Evolutionary conservation across 2,888 invertebrate genomes (phyloP).

Genomic region (Amphipyra tragopoginis): DNA sequence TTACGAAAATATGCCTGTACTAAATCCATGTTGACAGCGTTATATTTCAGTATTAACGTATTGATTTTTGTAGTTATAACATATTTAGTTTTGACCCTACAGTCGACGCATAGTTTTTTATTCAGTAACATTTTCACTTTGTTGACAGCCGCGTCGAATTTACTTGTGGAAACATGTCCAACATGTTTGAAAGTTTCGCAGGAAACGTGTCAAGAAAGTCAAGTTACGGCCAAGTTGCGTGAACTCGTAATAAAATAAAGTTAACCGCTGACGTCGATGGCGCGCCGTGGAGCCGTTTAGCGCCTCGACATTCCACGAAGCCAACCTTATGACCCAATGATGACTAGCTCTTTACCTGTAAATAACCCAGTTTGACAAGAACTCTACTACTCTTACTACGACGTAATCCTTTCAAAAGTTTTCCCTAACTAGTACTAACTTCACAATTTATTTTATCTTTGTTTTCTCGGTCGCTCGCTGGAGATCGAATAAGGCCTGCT

Average conservation of each 20-base stretch:
- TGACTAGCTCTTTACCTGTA: conserved; percentile 50
- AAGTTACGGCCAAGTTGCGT: conserved; percentile 72
- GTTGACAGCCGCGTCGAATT: conserved; percentile 74
- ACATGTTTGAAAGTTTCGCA: conserved; percentile 73
- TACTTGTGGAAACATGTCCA: conserved; percentile 73
- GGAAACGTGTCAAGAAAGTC: conserved; percentile 75
- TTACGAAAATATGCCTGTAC: background rate
- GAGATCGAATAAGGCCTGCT: conserved; percentile 57
- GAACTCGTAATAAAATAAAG: conserved; percentile 79
- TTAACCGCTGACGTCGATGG: conserved; percentile 66
- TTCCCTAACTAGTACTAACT: conserved; percentile 55
- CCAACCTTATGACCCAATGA: conserved; percentile 41
- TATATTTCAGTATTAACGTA: background rate
- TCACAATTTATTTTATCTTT: conserved; percentile 62
- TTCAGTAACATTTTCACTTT: conserved; percentile 61
- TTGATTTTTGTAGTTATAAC: too few species aligned
- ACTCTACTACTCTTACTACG: conserved; percentile 32
- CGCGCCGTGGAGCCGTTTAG: conserved; percentile 57
- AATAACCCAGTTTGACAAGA: conserved; percentile 48
- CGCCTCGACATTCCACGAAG: conserved; percentile 13
- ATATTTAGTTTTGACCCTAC: too few species aligned
- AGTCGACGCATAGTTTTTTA: conserved; percentile 45
- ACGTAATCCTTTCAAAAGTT: conserved; percentile 59
- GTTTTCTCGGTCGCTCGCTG: conserved; percentile 48
- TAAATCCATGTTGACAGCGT: background rate